Evolutionary conservation across 2,888 invertebrate species (phyloP).

Genomic region (Xylota sylvarum): DNA sequence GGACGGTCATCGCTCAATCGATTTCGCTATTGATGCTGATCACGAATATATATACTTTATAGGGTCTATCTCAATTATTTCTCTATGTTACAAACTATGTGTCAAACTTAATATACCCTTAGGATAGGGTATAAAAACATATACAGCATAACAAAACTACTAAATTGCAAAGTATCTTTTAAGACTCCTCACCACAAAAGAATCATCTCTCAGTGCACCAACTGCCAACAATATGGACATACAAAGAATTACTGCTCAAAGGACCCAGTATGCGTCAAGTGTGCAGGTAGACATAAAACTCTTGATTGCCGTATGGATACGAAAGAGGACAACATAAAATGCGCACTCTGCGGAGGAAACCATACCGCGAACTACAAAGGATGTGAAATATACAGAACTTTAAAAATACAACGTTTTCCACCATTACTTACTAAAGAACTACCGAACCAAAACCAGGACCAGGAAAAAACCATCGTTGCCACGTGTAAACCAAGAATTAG

Average conservation of each 20-base stretch:
- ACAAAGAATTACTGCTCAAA: neutral
- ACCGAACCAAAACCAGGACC: neutral
- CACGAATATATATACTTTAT: too few species aligned
- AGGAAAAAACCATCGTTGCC: neutral
- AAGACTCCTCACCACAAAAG: constrained; percentile 4
- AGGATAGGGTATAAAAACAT: too few species aligned
- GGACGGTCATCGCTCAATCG: too few species aligned
- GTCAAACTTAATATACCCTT: too few species aligned
- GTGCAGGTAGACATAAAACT: neutral
- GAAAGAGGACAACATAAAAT: neutral
- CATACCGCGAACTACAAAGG: neutral
- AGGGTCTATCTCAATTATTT: too few species aligned
- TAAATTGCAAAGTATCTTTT: constrained; percentile 1
- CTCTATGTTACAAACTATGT: too few species aligned
- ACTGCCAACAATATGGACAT: neutral
- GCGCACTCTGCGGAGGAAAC: neutral
- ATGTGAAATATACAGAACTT: too few species aligned
- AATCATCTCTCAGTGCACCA: neutral
- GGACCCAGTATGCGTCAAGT: constrained; percentile 6
- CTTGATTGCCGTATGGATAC: neutral
- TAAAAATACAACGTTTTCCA: too few species aligned
- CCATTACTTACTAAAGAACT: too few species aligned
- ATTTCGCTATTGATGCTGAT: too few species aligned
- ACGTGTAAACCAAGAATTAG: neutral
- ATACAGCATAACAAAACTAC: too few species aligned